Evolutionary conservation across 2,888 invertebrate genomes (phyloP).

Genomic region (Leptinotarsa peninsularis): DNA sequence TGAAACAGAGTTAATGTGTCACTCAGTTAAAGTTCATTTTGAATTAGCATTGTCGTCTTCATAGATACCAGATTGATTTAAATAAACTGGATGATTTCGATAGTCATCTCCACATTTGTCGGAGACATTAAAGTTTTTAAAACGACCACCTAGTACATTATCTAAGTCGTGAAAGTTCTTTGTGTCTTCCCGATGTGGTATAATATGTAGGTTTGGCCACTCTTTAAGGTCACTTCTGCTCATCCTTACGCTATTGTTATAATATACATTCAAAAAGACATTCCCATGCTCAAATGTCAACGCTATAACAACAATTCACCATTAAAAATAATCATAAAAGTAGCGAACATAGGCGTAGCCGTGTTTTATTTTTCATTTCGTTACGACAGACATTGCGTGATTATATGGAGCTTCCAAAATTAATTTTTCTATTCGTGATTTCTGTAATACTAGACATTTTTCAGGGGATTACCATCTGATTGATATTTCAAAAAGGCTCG

Average conservation of each 20-base stretch:
- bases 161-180: slow-evolving; percentile 44
- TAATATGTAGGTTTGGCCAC: slow-evolving; percentile 44
- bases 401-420: too few species aligned
- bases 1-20: too few species aligned
- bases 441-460: too few species aligned
- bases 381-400: neutral
- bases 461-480: too few species aligned
- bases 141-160: slow-evolving; percentile 31
- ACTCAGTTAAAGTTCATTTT: neutral
- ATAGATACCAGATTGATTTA: neutral
- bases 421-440: too few species aligned
- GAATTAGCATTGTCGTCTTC: neutral
- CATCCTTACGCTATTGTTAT: slow-evolving; percentile 47
- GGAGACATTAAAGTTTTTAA: slow-evolving; percentile 19
- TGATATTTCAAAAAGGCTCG: too few species aligned
- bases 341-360: slow-evolving; percentile 39
- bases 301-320: slow-evolving; percentile 46
- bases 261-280: slow-evolving; percentile 44
- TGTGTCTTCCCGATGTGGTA: slow-evolving; percentile 35
- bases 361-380: neutral
- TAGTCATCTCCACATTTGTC: neutral
- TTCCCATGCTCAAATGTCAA: slow-evolving; percentile 54
- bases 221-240: slow-evolving; percentile 46
- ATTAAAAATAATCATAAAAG: slow-evolving; percentile 53
- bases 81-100: neutral